Conservation (phyloP, 1,140 invertebrate genomes). For the Telenomus remus region DNA sequence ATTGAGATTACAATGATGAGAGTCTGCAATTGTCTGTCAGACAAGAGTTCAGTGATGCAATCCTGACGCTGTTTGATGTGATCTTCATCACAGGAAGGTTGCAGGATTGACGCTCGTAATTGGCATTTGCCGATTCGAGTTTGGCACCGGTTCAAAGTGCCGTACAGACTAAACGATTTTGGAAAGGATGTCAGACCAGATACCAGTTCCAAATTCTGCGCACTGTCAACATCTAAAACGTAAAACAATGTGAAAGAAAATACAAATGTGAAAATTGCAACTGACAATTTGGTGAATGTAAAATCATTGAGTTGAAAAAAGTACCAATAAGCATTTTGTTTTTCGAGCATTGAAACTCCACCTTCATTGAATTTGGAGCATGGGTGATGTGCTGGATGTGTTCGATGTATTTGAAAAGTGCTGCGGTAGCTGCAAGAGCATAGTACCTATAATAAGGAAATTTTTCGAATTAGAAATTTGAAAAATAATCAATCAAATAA, state of each 20-base stretch:
- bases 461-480: not conserved
- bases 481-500: not conserved
- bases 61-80: constrained; percentile 82
- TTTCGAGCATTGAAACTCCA: constrained; percentile 88
- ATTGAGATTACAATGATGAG: constrained; percentile 61
- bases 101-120: constrained; percentile 87
- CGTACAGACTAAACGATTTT: constrained; percentile 80
- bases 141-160: constrained; percentile 85
- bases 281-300: constrained; percentile 9
- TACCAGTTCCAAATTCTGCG: constrained; percentile 85
- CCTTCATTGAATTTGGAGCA: constrained; percentile 84
- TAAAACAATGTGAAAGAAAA: no score
- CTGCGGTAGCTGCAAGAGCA: constrained; percentile 85
- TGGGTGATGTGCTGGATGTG: constrained; percentile 86
- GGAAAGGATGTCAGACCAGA: constrained; percentile 75
- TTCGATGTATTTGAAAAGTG: constrained; percentile 89
- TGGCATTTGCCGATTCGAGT: constrained; percentile 86
- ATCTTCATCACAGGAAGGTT: constrained; percentile 82
- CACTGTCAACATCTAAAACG: constrained; percentile 80
- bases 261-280: no score
- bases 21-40: constrained; percentile 77
- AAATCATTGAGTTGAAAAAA: constrained; percentile 6
- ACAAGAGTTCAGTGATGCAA: constrained; percentile 84
- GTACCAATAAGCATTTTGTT: constrained; percentile 90
- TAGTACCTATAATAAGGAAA: constrained; percentile 81